Evolutionary conservation across 2,797 vertebrate species (phyloP), one percentile per base, ranked within the genome.

Genomic region (Chrosomus eos): DNA sequence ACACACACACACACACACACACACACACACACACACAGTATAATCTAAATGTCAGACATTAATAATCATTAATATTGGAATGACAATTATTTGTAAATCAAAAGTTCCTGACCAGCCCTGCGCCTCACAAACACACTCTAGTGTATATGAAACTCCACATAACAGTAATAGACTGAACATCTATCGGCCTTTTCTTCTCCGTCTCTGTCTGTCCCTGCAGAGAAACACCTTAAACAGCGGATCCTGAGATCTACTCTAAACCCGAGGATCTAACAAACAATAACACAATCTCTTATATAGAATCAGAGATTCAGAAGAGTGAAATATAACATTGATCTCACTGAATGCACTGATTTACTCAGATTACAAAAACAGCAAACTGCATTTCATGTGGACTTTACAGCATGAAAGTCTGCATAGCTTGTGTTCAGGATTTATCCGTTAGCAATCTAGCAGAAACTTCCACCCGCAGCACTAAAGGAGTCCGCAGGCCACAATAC

Each of bases 221-320:
- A 88, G 81, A 72, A 80, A 21, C n/a, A n/a, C n/a, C n/a, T n/a
- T n/a, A 48, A 91, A 91, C 76, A 85, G 81, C 83, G 87, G 81
- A 88, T 87, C 55, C 62, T 68, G 53, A 85, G 79, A 71, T 73
- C 70, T 85, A 38, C 68, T 0, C 28, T 83, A 89, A 88, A 87
- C 64, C 78, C 11, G 4, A 11, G 14, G 13, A 62, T 62, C 28
- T 7, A 7, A 53, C 31, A 53, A 7, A 53, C 19, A 74, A 33
- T 53, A 74, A 53, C 72, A 33, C 13, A 18, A 14, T 53, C 28
- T 33, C 33, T 74, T 33, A 53, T 31, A 7, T 7, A 33, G 45
- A 53, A 73, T 21, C 26, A 19, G 45, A 10, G 16, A 18, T 10
- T 19, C 43, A 7, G 1, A 72, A 45, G 26, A 28, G n/a, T 19